Evolutionary conservation across 2,797 vertebrate species (phyloP).

Genomic region (Alfaro cultratus): DNA sequence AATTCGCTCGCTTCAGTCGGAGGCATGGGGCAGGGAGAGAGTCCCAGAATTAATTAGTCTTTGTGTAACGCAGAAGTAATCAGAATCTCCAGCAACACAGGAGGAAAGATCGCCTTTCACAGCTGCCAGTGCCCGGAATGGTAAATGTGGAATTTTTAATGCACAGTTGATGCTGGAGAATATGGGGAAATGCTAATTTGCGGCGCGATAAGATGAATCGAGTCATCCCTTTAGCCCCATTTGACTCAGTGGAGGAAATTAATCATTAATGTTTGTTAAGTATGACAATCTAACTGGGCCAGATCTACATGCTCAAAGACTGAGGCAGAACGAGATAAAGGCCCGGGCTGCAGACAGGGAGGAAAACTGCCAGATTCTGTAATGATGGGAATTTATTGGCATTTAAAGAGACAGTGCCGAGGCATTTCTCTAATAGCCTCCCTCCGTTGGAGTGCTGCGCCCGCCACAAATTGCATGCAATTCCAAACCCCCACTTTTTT

Average conservation of each 20-base stretch:
- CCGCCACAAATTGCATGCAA: constrained; percentile 75
- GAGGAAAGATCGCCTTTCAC: constrained; percentile 74
- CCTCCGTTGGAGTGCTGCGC: constrained; percentile 77
- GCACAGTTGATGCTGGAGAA: constrained; percentile 82
- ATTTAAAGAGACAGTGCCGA: constrained; percentile 85
- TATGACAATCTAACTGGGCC: constrained; percentile 88
- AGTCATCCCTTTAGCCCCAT: constrained; percentile 87
- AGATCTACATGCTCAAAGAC: constrained; percentile 86
- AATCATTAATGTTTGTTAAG: constrained; percentile 90
- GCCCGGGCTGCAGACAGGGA: constrained; percentile 80
- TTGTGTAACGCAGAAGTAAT: constrained; percentile 77
- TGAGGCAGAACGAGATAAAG: constrained; percentile 83
- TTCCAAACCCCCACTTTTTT: constrained; percentile 53
- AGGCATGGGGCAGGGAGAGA: constrained; percentile 68
- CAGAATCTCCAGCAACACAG: constrained; percentile 70
- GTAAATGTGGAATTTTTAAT: constrained; percentile 82
- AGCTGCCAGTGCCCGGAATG: constrained; percentile 79
- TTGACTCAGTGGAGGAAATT: constrained; percentile 87
- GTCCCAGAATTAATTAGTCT: constrained; percentile 80
- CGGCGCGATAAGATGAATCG: constrained; percentile 85
- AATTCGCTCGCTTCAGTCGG: constrained; percentile 64
- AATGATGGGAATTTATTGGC: constrained; percentile 87
- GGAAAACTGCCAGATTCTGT: constrained; percentile 86
- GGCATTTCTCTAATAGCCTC: constrained; percentile 83
- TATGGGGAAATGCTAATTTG: constrained; percentile 87